Percentiles rank a stretch among this genome's conserved stretches.
Evolutionary conservation across 2,888 invertebrate species (phyloP).

Genomic region (Pseudococcus viburni): DNA sequence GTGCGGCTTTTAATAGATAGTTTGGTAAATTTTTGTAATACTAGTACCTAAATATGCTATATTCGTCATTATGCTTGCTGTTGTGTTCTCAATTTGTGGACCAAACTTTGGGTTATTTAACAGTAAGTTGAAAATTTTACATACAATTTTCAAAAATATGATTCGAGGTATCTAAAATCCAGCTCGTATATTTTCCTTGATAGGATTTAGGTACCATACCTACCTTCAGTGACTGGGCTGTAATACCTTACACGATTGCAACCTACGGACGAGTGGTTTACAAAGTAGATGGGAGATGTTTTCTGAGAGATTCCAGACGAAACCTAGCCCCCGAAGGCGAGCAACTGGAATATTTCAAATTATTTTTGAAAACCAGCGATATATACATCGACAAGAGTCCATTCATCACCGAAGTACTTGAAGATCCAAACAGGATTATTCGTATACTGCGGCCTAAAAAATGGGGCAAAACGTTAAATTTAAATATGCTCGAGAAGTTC

Average conservation of each 20-base stretch:
- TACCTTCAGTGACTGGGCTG: neutral
- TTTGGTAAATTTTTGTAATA: no score
- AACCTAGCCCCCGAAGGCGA: neutral
- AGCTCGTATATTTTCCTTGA: neutral
- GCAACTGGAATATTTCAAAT: neutral
- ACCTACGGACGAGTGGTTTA: neutral
- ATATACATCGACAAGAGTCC: constrained; percentile 5
- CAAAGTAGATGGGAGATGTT: neutral
- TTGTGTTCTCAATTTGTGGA: neutral
- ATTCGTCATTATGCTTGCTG: neutral
- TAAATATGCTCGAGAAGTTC: constrained; percentile 35
- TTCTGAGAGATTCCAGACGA: neutral
- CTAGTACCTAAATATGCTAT: neutral
- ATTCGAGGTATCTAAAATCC: neutral
- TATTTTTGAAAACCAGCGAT: neutral
- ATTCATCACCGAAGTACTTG: neutral
- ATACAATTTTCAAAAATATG: no score
- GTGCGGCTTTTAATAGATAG: no score
- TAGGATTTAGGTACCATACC: neutral
- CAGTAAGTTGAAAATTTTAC: neutral
- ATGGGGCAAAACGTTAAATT: constrained; percentile 19
- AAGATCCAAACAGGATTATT: neutral
- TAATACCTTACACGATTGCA: neutral
- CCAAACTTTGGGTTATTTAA: neutral
- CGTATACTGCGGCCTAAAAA: neutral